Conservation (phyloP, 2,113 vertebrate genomes). For the Coturnix japonica region DNA sequence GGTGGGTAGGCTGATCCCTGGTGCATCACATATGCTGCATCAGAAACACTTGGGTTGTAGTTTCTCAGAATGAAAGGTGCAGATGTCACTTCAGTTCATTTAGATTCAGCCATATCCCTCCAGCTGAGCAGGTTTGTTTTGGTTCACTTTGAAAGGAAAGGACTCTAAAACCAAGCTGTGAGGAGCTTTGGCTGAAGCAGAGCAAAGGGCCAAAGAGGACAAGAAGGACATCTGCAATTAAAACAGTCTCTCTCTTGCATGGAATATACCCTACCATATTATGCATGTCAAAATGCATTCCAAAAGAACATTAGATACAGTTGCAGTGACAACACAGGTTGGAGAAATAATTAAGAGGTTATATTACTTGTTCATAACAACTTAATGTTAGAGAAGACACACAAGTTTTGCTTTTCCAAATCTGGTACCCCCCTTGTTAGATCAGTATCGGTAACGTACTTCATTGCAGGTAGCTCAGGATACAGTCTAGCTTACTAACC, state of each 20-base stretch:
- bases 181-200: not conserved
- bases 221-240: not conserved
- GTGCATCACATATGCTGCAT: accelerated
- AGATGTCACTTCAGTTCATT: not conserved
- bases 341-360: not conserved
- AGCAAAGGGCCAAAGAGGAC: not conserved
- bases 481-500: not conserved
- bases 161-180: not conserved
- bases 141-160: not conserved
- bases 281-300: not conserved
- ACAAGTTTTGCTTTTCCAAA: accelerated
- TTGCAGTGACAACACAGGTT: not conserved
- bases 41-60: not conserved
- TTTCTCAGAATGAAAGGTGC: not conserved
- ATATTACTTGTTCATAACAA: not conserved
- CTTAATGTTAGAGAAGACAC: not conserved
- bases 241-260: not conserved
- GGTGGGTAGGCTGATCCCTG: accelerated
- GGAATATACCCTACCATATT: not conserved
- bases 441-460: not conserved
- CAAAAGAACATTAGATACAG: not conserved
- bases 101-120: not conserved
- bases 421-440: not conserved
- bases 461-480: not conserved
- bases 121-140: not conserved